A percentile compares a stretch with the other conserved stretches of the same genome.
These are phyloP conservation scores for Drosophila mercatorum DNA, from an alignment of 2,888 invertebrate species.

Conservation along the genomic window DNA sequence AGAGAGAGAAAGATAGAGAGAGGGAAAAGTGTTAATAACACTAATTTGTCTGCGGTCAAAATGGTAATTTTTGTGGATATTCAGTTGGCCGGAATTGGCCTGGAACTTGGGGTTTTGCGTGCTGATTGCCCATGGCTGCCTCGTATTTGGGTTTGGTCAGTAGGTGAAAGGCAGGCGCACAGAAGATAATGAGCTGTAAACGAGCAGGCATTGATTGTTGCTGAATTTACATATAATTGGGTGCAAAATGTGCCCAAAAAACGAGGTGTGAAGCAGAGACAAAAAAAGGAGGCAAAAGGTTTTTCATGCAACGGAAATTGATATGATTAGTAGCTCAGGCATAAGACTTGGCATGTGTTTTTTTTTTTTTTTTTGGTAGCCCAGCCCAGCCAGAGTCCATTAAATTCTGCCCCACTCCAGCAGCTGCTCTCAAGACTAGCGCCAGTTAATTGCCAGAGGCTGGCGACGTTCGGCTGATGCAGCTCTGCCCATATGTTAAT, in stretches of 20 bases:
- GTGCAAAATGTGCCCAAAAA: constrained; percentile 59
- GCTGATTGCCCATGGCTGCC: constrained; percentile 2
- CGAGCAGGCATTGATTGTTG: constrained; percentile 59
- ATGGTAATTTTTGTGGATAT: constrained; percentile 79
- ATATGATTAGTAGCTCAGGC: not conserved
- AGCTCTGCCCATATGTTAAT: constrained; percentile 56
- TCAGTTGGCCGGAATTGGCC: constrained; percentile 61
- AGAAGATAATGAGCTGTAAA: constrained; percentile 72
- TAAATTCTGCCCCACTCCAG: constrained; percentile 7
- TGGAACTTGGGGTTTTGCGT: constrained; percentile 18
- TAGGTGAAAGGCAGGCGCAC: constrained; percentile 72
- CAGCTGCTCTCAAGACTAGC: constrained; percentile 41
- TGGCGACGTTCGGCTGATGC: constrained; percentile 45
- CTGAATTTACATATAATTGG: constrained; percentile 66
- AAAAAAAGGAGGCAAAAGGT: not conserved
- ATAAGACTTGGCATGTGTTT: constrained; percentile 25
- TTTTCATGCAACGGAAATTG: constrained; percentile 11
- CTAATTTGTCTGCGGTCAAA: constrained; percentile 80
- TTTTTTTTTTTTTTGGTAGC: not conserved
- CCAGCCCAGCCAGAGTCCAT: constrained; percentile 8
- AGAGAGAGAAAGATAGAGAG: constrained; percentile 4
- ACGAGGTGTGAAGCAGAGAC: constrained; percentile 20
- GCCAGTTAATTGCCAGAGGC: constrained; percentile 67
- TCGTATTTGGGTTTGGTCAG: constrained; percentile 51
- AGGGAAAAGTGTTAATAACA: constrained; percentile 77